Base-by-base conservation (phyloP, 2,797 vertebrate species). In the Takifugu ocellatus region DNA sequence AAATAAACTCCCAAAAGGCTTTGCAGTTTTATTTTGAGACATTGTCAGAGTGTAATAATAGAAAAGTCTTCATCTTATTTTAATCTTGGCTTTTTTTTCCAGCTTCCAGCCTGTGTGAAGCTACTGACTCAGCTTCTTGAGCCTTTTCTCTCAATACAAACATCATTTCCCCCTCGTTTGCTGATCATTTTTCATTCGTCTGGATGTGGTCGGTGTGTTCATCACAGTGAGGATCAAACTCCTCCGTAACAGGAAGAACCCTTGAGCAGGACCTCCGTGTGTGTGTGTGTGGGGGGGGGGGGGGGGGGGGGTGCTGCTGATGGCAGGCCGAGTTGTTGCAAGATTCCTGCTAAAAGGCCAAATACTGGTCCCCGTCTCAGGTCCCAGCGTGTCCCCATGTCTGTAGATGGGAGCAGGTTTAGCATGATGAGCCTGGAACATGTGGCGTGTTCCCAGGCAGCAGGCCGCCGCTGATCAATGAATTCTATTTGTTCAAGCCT, bases 31-130 rank as follows among this genome's bases (percentile, higher is more conserved):
- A 87, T 88, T 87, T 87, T 77, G 70, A 81, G 72, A 72, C 25
- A 31, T 51, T 3, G 25, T 61, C 55, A 25, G 2, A 31, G 56
- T 62, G 62, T 84, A 86, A 75, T 62, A 84, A 81, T 77, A 87
- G 69, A 79, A 68, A 6, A 51, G 16, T 63, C 17, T 53, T 57
- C 55, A 54, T 86, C 78, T 86, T 83, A 84, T 88, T 87, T 81
- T 83, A 68, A 70, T 61, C 25, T 0, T 53, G 65, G 52, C 61
- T 67, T 66, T 63, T 66, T 60, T 66, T 60, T 63, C 63, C 56
- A 29, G 56, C 59, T 31, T 71, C 25, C 14, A 55, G 42, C 43
- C 44, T 8, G 44, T 17, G 43, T 10, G 42, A 44, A 44, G 43
- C 43, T 21, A 44, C 54, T 29, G n/a, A 44, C 4, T 44, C n/a